These are phyloP conservation scores for Conops quadrifasciatus DNA, from an alignment of 2,888 invertebrate species.

Conservation along the genomic window DNA sequence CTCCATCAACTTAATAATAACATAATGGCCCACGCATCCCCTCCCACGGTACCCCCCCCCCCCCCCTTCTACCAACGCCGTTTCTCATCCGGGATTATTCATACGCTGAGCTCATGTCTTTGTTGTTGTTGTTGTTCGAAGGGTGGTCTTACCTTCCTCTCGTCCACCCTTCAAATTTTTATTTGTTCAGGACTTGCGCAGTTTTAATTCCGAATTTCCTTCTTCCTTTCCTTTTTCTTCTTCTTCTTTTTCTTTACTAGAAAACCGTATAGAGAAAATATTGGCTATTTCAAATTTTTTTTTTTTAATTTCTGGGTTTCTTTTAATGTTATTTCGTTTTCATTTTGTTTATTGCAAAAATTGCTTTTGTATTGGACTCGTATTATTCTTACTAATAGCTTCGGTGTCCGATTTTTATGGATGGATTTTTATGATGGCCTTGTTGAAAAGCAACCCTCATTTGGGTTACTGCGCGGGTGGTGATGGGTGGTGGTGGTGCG, in stretches of 20 bases:
- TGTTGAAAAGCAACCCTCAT: slow-evolving; percentile 18
- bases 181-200: slow-evolving; percentile 63
- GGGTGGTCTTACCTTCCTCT: slow-evolving; percentile 47
- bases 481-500: neutral
- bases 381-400: slow-evolving; percentile 10
- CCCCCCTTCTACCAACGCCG: too few relatives aligned
- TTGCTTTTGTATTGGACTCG: slow-evolving; percentile 1
- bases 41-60: neutral
- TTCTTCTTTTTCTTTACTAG: slow-evolving; percentile 42
- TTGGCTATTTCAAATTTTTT: too few relatives aligned
- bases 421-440: neutral
- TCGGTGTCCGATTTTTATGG: neutral
- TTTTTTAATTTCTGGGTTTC: neutral
- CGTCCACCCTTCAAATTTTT: slow-evolving; percentile 32
- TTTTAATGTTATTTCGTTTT: slow-evolving; percentile 10
- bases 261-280: slow-evolving; percentile 27
- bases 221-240: slow-evolving; percentile 38
- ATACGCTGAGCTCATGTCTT: neutral
- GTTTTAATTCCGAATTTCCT: slow-evolving; percentile 35
- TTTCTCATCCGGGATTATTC: neutral
- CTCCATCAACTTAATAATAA: neutral
- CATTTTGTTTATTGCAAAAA: slow-evolving; percentile 25
- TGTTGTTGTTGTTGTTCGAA: slow-evolving; percentile 30
- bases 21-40: slow-evolving; percentile 24
- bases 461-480: too few relatives aligned